These are phyloP conservation scores for Tenualosa thibaudeaui DNA, from an alignment of 2,797 vertebrate genomes.

Conservation along the genomic window DNA sequence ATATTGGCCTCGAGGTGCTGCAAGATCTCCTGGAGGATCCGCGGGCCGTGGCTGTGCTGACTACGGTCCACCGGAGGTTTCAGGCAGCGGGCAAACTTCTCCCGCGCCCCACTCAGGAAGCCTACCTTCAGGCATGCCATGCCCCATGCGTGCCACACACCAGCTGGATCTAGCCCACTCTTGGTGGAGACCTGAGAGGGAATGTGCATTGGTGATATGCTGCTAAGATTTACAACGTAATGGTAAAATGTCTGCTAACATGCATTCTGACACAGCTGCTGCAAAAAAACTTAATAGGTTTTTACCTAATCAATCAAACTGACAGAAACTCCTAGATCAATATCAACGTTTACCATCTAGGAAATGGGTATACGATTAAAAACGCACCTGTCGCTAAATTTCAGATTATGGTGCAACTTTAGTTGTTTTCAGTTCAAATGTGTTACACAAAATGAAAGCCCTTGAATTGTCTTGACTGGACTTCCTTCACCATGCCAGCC, in stretches of 20 bases:
- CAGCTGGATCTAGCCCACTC: constrained; percentile 89
- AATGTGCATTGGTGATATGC: not conserved
- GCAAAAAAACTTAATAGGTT: too few species aligned
- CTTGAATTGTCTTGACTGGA: too few species aligned
- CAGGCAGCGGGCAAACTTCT: constrained; percentile 89
- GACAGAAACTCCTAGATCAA: not conserved
- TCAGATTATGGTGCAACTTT: too few species aligned
- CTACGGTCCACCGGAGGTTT: constrained; percentile 90
- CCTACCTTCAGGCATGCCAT: constrained; percentile 92
- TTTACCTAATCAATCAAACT: not conserved
- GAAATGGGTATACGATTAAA: too few species aligned
- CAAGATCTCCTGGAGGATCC: constrained; percentile 87
- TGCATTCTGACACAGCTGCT: not conserved
- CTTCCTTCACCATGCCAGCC: not conserved
- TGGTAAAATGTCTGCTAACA: not conserved
- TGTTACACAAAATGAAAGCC: too few species aligned
- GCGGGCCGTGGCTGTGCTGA: constrained; percentile 82
- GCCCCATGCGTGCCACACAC: constrained; percentile 96
- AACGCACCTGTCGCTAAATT: too few species aligned
- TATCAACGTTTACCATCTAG: not conserved
- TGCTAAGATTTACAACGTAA: not conserved
- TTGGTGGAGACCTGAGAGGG: constrained; percentile 90
- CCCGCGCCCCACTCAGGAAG: constrained; percentile 82
- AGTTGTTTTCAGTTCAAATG: too few species aligned
- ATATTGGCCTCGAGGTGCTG: constrained; percentile 87